These are phyloP conservation scores for Taeniopygia guttata DNA, from an alignment of 2,797 vertebrate genomes.

Conservation along the genomic window DNA sequence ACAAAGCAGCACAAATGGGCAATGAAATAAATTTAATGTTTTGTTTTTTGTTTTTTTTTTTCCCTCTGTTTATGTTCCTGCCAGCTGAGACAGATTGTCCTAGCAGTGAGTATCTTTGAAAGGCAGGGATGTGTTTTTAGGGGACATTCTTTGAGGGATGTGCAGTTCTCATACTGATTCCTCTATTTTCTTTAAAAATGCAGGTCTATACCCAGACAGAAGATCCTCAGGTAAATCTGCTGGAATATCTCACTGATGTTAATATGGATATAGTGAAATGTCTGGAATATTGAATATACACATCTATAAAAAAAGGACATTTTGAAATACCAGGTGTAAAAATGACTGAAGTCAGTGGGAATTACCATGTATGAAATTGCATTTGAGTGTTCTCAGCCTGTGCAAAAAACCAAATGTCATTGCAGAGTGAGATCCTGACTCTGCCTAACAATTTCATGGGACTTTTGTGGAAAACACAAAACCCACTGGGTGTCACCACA, in stretches of 20 bases:
- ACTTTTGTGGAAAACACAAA: neutral
- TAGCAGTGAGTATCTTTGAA: conserved; percentile 87
- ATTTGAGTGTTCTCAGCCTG: neutral
- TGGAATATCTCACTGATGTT: neutral
- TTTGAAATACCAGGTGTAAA: neutral
- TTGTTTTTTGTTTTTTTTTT: neutral
- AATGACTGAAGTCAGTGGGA: neutral
- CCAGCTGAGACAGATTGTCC: conserved; percentile 87
- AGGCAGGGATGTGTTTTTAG: neutral
- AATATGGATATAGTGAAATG: neutral
- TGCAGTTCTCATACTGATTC: neutral
- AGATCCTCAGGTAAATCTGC: conserved; percentile 83
- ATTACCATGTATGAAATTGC: neutral
- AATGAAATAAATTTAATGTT: conserved; percentile 1
- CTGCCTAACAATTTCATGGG: rapidly evolving
- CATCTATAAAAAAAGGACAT: too few relatives aligned
- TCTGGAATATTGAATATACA: neutral
- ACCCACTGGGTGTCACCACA: neutral
- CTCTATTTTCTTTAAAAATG: conserved; percentile 10
- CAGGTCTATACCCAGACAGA: conserved; percentile 91
- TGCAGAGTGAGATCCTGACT: neutral
- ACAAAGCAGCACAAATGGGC: neutral
- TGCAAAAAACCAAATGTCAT: neutral
- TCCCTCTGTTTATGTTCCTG: conserved; percentile 11
- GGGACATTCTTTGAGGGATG: neutral